Evolutionary conservation across 1,140 invertebrate genomes (phyloP), one percentile per base, ranked within the genome.

Genomic region (Ruditapes philippinarum): DNA sequence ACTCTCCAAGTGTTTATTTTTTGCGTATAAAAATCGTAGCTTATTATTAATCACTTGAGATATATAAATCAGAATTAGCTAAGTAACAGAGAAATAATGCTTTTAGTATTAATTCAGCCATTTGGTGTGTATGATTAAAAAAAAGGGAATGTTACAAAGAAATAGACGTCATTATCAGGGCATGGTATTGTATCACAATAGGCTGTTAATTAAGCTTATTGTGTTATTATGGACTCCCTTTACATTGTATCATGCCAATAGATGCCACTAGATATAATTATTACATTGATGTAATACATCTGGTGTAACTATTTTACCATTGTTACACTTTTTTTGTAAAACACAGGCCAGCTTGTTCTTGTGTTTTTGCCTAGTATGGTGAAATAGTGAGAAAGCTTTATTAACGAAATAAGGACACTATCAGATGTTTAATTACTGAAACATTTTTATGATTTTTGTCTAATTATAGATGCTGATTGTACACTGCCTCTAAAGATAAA

Each of bases 121-220:
- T 57, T 57, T 57, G 51, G 51, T 57, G 19, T 22, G 22, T n/a
- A 28, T 9, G 25, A n/a, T 4, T 14, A n/a, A n/a, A n/a, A n/a
- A n/a, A n/a, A 22, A 3, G 33, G 62, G 11, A 70, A 38, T 70
- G 33, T 70, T 70, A 14, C 14, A 40, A 31, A 70, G 22, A 70
- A 70, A 70, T 38, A 70, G 36, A n/a, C 65, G 33, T 14, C 65
- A n/a, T 70, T 70, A 70, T 70, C 65, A 62, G 57, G 25, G 33
- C 38, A 70, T 1, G 7, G 33, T 70, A 28, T 14, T 33, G 0
- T 78, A 5, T 33, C 28, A 78, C 74, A 78, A 78, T 78, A 78
- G n/a, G 7, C 7, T 33, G 45, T 54, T 78, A 78, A 78, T 78
- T 51, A 54, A 78, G n/a, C 2, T 51, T 54, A 78, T 78, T 49